phyloP scores from a whole-genome alignment of 2,888 invertebrate species.

The Tyria jacobaeae region DNA sequence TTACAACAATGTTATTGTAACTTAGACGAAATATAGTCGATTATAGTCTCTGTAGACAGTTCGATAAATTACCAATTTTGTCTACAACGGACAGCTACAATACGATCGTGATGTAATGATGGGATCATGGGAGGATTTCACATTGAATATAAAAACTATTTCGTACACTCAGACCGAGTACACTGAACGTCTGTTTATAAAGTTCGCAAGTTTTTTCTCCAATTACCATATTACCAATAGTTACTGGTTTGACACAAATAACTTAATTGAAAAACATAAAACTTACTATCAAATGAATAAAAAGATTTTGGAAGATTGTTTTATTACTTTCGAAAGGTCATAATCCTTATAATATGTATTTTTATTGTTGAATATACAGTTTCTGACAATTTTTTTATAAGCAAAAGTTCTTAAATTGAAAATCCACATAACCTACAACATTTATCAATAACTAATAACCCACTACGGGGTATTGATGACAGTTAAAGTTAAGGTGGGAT shows the following conservation, averaged over 20 bases:
- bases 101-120: conserved; percentile 26
- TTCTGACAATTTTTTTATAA: too few species aligned
- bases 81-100: conserved; percentile 20
- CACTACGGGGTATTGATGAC: too few species aligned
- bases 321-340: too few species aligned
- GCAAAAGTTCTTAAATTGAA: too few species aligned
- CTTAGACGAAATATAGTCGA: conserved; percentile 29
- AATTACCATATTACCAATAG: not conserved
- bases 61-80: conserved; percentile 40
- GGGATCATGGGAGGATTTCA: conserved; percentile 4
- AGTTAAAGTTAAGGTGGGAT: too few species aligned
- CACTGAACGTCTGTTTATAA: not conserved
- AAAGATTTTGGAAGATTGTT: not conserved
- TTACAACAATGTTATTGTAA: conserved; percentile 14
- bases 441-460: not conserved
- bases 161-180: not conserved
- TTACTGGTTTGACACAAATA: not conserved
- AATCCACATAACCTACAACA: too few species aligned
- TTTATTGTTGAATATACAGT: too few species aligned
- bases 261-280: not conserved
- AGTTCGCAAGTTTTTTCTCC: not conserved
- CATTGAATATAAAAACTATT: not conserved
- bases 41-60: conserved; percentile 25
- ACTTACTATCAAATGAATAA: not conserved
- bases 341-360: too few species aligned